Conservation (phyloP, 2,113 vertebrate species). For the Cyprinodon variegatus region DNA sequence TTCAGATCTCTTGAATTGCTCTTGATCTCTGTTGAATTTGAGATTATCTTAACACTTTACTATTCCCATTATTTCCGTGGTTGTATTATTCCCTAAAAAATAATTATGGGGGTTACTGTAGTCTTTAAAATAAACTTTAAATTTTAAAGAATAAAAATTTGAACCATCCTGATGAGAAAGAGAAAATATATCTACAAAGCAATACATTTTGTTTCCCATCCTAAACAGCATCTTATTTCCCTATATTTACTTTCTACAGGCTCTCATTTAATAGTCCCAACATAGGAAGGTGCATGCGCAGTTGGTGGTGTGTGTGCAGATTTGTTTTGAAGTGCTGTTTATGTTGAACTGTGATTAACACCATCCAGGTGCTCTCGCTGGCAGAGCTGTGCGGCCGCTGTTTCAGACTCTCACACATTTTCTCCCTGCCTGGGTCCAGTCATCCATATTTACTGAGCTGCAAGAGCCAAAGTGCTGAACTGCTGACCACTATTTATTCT, state of each 20-base stretch:
- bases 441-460: slow-evolving; percentile 78
- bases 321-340: slow-evolving; percentile 87
- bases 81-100: too few species aligned
- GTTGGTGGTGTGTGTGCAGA: slow-evolving; percentile 69
- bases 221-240: background rate
- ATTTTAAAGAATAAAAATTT: too few species aligned
- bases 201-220: background rate
- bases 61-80: too few species aligned
- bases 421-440: slow-evolving; percentile 75
- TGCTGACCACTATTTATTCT: slow-evolving; percentile 85
- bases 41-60: too few species aligned
- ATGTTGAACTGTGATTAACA: slow-evolving; percentile 91
- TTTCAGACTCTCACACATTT: slow-evolving; percentile 80
- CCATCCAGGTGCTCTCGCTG: slow-evolving; percentile 89
- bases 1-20: too few species aligned
- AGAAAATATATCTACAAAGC: too few species aligned
- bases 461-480: slow-evolving; percentile 77
- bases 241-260: background rate
- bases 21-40: background rate
- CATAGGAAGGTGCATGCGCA: slow-evolving; percentile 43
- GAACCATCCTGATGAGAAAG: too few species aligned
- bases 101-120: too few species aligned
- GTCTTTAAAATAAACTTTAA: too few species aligned
- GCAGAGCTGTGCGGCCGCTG: slow-evolving; percentile 75
- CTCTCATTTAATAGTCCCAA: slow-evolving; percentile 25